Conservation (phyloP, 2,797 vertebrate genomes). For the Gallirallus australis region DNA sequence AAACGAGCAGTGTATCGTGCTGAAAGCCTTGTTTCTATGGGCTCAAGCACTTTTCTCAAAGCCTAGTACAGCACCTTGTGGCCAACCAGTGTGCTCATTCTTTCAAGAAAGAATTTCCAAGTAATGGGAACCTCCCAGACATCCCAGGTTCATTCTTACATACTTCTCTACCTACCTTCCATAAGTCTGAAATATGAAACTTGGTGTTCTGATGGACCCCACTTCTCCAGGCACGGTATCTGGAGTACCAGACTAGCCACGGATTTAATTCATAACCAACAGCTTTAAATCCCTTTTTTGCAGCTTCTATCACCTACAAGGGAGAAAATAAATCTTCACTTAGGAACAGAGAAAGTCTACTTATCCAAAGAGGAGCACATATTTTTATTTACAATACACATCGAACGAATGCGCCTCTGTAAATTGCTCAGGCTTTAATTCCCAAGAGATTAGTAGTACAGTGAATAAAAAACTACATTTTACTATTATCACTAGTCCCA, state of each 20-base stretch:
- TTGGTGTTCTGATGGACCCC: constrained; percentile 86
- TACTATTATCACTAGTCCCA: not conserved
- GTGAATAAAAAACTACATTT: not conserved
- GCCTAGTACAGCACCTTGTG: not conserved
- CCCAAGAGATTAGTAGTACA: not conserved
- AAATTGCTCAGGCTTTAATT: not conserved
- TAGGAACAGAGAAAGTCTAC: not conserved
- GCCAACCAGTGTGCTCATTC: not conserved
- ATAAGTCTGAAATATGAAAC: constrained; percentile 93
- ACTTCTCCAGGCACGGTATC: constrained; percentile 89
- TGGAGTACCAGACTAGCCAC: constrained; percentile 95
- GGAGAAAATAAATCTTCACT: not conserved
- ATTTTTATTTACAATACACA: not conserved
- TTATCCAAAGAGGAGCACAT: not conserved
- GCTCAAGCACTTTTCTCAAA: not conserved
- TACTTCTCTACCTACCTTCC: constrained; percentile 86
- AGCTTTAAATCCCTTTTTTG: constrained; percentile 89
- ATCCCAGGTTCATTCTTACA: not conserved
- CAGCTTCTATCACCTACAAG: constrained; percentile 92
- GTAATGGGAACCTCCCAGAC: not conserved
- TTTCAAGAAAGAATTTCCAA: not conserved
- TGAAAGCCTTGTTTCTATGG: rapidly evolving
- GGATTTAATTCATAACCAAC: constrained; percentile 95
- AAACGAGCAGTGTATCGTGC: not conserved
- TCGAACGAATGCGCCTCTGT: not conserved